Evolutionary conservation across 2,888 invertebrate species (phyloP).

Genomic region (Pilophorus perplexus): DNA sequence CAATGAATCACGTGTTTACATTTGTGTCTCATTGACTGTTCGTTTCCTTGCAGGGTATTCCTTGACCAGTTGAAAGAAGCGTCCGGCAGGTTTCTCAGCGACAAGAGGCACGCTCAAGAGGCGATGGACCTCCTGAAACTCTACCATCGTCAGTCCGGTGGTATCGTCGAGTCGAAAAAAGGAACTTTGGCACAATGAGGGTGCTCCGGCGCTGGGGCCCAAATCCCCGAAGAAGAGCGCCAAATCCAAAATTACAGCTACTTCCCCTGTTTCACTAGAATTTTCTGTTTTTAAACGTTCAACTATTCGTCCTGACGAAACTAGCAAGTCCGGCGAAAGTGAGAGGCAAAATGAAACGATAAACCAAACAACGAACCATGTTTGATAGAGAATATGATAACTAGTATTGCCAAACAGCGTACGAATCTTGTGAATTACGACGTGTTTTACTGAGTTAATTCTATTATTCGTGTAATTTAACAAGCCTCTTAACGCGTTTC

Average conservation of each 20-base stretch:
- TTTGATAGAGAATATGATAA: too few species aligned
- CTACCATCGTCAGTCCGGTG: slow-evolving; percentile 57
- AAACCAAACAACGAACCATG: too few species aligned
- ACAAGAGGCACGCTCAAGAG: slow-evolving; percentile 82
- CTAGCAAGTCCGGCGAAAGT: too few species aligned
- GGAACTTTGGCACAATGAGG: slow-evolving; percentile 41
- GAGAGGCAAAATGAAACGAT: too few species aligned
- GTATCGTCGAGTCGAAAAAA: slow-evolving; percentile 34
- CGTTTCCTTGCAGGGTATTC: slow-evolving; percentile 59
- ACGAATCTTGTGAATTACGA: too few species aligned
- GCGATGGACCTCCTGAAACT: slow-evolving; percentile 80
- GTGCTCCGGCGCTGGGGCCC: slow-evolving; percentile 30
- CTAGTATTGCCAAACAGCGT: too few species aligned
- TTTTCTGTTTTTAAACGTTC: slow-evolving; percentile 30
- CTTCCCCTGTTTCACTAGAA: slow-evolving; percentile 37
- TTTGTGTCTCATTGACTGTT: too few species aligned
- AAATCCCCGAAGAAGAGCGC: slow-evolving; percentile 27
- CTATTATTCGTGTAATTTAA: too few species aligned
- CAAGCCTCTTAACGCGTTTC: too few species aligned
- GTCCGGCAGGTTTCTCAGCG: slow-evolving; percentile 73
- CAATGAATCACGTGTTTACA: too few species aligned
- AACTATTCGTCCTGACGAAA: too few species aligned
- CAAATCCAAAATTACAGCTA: slow-evolving; percentile 30
- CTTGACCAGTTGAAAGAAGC: slow-evolving; percentile 79
- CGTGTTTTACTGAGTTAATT: too few species aligned